Base-by-base conservation (phyloP, 2,797 vertebrate genomes). In the Sebastes aleutianus region DNA sequence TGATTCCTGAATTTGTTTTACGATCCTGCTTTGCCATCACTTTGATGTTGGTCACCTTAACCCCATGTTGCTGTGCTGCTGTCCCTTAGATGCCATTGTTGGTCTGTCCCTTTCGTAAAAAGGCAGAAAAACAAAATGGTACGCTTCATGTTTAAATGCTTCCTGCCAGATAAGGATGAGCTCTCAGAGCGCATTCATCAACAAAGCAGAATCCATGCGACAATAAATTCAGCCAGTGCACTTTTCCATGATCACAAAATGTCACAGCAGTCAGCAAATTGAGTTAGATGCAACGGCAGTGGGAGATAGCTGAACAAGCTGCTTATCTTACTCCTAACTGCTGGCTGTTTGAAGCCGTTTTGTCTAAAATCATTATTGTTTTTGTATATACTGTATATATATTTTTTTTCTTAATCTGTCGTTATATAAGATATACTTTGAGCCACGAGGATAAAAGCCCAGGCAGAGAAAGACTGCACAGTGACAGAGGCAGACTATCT, bases 261-360 rank as follows among this genome's bases (percentile, higher is more conserved):
- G 89, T 89, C 91, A 88, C 63, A 74, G 86, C 82, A 87, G 91
- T 90, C 89, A 86, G 91, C 75, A 85, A 90, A 92, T 76, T 77
- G 90, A 91, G 80, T 84, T 80, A 70, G 83, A 88, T 80, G 68
- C 81, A 82, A 71, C 16, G 58, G 62, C 76, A 79, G 83, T 3
- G 65, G 75, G 66, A 82, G 89, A 87, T 77, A 84, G 62, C 78
- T n/a, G 11, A 39, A 78, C 70, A 70, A 6, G 70, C 71, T n/a
- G 74, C 72, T 83, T 80, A 86, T 90, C 76, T 79, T 76, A 62
- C 64, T 85, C 66, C 64, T 61, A 63, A 83, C 76, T 64, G 73
- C 67, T 34, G 58, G 59, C 80, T 64, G 66, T 87, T 85, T 85
- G 70, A 90, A 89, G 53, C 66, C 3, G 29, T 88, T 89, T 83